A percentile compares a stretch with the other conserved stretches of the same genome.
Evolutionary conservation across 2,888 invertebrate species (phyloP).

Genomic region (Drosophila basisetae): DNA sequence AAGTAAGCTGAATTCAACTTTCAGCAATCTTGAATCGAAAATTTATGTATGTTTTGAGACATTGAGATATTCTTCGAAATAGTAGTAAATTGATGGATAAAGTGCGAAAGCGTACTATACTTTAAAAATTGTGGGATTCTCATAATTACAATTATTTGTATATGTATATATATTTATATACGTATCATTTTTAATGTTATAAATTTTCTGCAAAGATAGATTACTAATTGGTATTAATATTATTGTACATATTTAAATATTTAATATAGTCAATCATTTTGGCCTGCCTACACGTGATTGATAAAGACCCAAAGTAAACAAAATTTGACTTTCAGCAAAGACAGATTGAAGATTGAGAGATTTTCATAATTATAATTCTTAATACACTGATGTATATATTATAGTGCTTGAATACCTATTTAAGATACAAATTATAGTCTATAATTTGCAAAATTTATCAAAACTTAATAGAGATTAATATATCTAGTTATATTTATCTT

Average conservation of each 20-base stretch:
- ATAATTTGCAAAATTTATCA: not conserved
- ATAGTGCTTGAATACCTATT: not conserved
- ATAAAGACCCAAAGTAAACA: not conserved
- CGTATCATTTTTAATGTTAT: not conserved
- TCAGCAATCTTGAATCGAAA: not conserved
- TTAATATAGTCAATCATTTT: no score
- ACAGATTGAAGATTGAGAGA: not conserved
- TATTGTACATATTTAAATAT: not conserved
- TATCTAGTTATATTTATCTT: not conserved
- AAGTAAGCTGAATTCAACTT: conserved; percentile 3
- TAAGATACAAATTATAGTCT: not conserved
- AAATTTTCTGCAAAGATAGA: no score
- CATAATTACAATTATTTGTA: not conserved
- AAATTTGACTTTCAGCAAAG: not conserved
- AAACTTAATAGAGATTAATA: not conserved
- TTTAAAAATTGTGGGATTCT: not conserved
- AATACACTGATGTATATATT: no score
- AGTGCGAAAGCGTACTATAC: not conserved
- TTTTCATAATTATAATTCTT: not conserved
- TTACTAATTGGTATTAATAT: no score
- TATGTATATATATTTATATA: no score
- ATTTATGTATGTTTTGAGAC: no score
- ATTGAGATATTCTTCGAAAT: not conserved
- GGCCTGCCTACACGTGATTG: no score
- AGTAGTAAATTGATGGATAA: not conserved